phyloP scores from a whole-genome alignment of 2,113 vertebrate genomes.

The Orycteropus afer region DNA sequence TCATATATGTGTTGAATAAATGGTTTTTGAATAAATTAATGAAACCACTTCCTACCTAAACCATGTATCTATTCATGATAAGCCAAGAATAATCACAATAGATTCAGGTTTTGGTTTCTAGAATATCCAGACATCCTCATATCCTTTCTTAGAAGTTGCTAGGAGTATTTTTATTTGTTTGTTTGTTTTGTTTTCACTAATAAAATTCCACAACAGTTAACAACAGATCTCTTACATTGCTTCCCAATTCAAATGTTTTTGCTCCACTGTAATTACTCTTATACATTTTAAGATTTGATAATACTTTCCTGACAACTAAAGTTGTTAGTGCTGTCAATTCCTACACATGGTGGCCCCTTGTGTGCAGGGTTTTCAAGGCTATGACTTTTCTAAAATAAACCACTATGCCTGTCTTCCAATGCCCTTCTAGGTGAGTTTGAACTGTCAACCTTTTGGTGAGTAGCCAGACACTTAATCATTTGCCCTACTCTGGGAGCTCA shows the following conservation, averaged over 20 bases:
- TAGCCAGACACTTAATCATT: too few relatives aligned
- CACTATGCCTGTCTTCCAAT: too few relatives aligned
- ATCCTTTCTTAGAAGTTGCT: neutral
- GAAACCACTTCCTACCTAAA: neutral
- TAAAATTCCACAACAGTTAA: neutral
- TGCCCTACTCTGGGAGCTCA: too few relatives aligned
- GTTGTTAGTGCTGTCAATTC: too few relatives aligned
- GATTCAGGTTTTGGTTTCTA: neutral
- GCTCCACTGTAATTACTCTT: neutral
- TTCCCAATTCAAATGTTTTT: neutral
- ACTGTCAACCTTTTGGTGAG: too few relatives aligned
- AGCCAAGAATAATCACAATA: neutral
- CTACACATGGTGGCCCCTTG: too few relatives aligned
- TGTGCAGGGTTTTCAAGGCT: too few relatives aligned
- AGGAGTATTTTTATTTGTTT: neutral
- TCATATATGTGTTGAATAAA: neutral
- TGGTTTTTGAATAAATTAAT: neutral
- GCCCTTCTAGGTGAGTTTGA: too few relatives aligned
- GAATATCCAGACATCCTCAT: neutral
- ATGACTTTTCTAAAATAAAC: too few relatives aligned
- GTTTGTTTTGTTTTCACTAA: constrained; percentile 3
- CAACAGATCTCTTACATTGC: neutral
- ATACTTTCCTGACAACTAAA: neutral
- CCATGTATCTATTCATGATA: neutral
- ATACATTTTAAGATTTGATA: neutral